phyloP scores from a whole-genome alignment of 1,140 invertebrate species.

The Polypedilum pembai region DNA sequence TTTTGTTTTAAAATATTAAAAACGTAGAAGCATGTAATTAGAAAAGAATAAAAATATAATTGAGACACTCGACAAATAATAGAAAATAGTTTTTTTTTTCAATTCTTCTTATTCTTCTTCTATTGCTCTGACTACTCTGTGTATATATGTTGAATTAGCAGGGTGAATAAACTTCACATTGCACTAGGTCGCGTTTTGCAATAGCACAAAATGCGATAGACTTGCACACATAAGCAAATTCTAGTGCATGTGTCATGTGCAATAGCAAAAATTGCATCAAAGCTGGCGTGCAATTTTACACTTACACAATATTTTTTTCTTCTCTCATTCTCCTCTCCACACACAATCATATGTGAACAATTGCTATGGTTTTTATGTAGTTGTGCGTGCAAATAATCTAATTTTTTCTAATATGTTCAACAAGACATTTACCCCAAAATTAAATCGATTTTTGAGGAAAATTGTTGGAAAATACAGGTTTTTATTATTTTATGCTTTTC shows the following conservation, averaged over 20 bases:
- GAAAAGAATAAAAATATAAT: not conserved
- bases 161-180: slow-evolving; percentile 23
- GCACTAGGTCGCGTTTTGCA: slow-evolving; percentile 24
- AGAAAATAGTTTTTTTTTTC: not conserved
- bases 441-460: no score
- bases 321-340: not conserved
- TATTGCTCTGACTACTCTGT: no score
- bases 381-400: not conserved
- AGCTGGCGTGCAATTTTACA: slow-evolving; percentile 11
- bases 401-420: not conserved
- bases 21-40: not conserved
- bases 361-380: not conserved
- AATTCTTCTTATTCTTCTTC: no score
- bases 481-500: not conserved
- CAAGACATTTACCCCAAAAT: not conserved
- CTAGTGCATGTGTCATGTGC: slow-evolving; percentile 23
- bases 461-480: no score
- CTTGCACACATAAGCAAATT: slow-evolving; percentile 20
- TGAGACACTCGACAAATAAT: slow-evolving; percentile 4
- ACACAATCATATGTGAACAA: not conserved
- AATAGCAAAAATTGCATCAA: slow-evolving; percentile 8
- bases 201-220: slow-evolving; percentile 2
- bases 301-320: not conserved
- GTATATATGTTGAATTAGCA: not conserved
- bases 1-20: not conserved